Conservation (phyloP, 2,888 invertebrate genomes). For the Megastigmus dorsalis region DNA sequence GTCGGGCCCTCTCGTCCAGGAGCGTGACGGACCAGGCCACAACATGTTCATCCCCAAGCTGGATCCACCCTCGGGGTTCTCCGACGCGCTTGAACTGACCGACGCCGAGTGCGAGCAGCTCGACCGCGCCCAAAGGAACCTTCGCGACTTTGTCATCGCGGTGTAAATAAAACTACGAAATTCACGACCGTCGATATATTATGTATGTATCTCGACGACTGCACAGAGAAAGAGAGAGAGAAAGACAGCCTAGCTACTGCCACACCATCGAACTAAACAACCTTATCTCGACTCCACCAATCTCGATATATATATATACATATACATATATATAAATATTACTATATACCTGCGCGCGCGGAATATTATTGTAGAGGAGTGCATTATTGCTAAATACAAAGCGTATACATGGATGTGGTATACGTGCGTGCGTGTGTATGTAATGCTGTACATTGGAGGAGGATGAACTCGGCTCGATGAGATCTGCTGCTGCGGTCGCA, state of each 20-base stretch:
- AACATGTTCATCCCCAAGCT: slow-evolving; percentile 73
- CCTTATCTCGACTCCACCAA: too few relatives aligned
- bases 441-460: slow-evolving; percentile 3
- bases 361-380: too few relatives aligned
- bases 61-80: slow-evolving; percentile 90
- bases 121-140: slow-evolving; percentile 60
- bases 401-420: not conserved
- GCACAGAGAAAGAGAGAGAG: not conserved
- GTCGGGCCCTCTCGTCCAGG: slow-evolving; percentile 70
- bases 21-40: slow-evolving; percentile 73
- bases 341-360: too few relatives aligned
- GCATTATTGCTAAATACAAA: too few relatives aligned
- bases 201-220: not conserved
- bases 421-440: slow-evolving; percentile 9
- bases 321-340: not conserved
- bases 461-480: too few relatives aligned
- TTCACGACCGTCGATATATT: not conserved
- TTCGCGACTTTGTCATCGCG: slow-evolving; percentile 73
- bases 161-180: slow-evolving; percentile 68
- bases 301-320: not conserved
- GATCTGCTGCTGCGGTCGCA: too few relatives aligned
- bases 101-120: slow-evolving; percentile 77
- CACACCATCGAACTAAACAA: too few relatives aligned
- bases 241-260: too few relatives aligned
- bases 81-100: slow-evolving; percentile 79